Conservation (phyloP, 2,113 vertebrate species). For the Apodemus speciosus region DNA sequence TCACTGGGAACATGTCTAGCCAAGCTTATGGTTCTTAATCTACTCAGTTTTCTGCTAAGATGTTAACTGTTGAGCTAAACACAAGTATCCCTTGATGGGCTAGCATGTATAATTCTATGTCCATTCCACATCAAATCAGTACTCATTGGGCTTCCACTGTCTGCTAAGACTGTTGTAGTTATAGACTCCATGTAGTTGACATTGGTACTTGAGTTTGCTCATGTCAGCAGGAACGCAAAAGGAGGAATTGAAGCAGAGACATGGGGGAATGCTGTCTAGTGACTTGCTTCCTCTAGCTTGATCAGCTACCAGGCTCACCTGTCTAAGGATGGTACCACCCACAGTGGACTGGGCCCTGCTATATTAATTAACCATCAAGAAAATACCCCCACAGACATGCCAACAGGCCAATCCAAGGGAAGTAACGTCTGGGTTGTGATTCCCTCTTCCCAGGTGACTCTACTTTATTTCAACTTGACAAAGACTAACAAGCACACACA, state of each 20-base stretch:
- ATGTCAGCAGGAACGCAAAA: background rate
- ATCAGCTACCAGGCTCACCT: background rate
- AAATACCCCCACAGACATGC: background rate
- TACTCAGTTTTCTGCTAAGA: background rate
- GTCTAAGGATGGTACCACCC: background rate
- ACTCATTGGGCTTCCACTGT: background rate
- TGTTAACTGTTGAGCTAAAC: background rate
- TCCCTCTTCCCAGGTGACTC: background rate
- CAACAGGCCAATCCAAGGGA: background rate
- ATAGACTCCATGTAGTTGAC: background rate
- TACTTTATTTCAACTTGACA: background rate
- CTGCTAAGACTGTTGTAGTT: background rate
- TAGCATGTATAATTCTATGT: background rate
- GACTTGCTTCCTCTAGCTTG: background rate
- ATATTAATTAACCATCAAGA: background rate
- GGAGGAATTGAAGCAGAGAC: background rate
- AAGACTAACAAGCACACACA: background rate
- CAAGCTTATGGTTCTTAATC: background rate
- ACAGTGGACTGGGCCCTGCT: background rate
- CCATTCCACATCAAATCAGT: rapidly evolving
- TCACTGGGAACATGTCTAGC: background rate
- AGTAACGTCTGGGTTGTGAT: background rate
- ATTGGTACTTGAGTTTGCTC: background rate
- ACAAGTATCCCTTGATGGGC: background rate
- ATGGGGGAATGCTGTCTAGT: background rate